Evolutionary conservation across 2,113 vertebrate species (phyloP), one percentile per base, ranked within the genome.

Genomic region (Ursus arctos): DNA sequence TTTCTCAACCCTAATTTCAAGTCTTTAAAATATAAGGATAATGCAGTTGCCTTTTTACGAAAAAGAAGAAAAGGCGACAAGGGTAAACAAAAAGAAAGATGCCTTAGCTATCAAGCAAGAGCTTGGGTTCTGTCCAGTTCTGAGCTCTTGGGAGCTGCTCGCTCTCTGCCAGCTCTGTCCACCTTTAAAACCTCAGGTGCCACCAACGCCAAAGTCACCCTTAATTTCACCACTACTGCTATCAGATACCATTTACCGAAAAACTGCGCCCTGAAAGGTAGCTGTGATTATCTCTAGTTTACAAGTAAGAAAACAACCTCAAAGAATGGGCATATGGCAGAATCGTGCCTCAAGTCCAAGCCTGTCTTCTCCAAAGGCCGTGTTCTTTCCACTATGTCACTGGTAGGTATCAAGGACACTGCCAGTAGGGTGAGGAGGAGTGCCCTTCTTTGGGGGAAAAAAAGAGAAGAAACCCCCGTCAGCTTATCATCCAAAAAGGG

Each of bases 1-100:
- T 49, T 94, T 91, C 12, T 43, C 36, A 67, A 89, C 16, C 11
- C 7, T 92, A 94, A 85, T 85, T 91, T 88, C 19, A 94, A 91
- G 79, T 28, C 63, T 93, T 95, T 90, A 96, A 85, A 96, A 96
- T 74, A 74, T 28, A 94, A 81, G 57, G 83, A 13, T 69, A 96
- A 89, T 77, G 43, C 4, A 88, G 13, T 11, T 80, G 24, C 69
- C 33, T 90, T 94, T 79, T 77, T 96, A 80, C n/a, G 31, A 94
- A 33, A 85, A 61, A 92, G 13, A 96, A 97, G 67, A 86, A 88
- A 91, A 71, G 53, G 36, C 2, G 3, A 88, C 59, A 95, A 92
- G 40, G 22, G 18, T 83, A 40, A 95, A 59, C 33, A 74, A 86
- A 21, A 71, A 92, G 22, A 82, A 69, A 67, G 18, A 86, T 6